Evolutionary conservation across 2,888 invertebrate species (phyloP), one percentile per base, ranked within the genome.

Genomic region (Gnatocerus cornutus): DNA sequence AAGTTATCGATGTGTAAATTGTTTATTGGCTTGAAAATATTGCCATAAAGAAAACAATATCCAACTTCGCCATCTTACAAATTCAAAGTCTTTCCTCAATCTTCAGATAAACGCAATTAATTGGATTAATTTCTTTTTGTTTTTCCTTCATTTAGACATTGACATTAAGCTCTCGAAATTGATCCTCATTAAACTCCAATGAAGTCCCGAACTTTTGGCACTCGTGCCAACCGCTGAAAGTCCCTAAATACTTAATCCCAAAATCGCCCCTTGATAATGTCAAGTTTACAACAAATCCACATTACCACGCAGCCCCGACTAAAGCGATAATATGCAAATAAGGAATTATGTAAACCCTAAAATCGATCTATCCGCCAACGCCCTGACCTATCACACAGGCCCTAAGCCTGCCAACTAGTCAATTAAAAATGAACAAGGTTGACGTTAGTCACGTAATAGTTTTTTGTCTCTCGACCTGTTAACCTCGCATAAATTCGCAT

Each of bases 241-340:
- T 33, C 7, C 9, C 33, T 33, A n/a, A 33, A 21, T 21, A 21
- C 21, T 21, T 21, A 21, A 21, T 21, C 21, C 21, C 4, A 21
- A 21, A 21, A 33, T 33, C 33, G 33, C 41, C 41, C 41, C 12
- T 0, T n/a, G 61, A 61, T 59, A 59, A 61, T 21, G 39, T 50
- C 48, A 39, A 59, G 14, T 33, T 33, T 46, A 46, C 59, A 59
- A 30, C 30, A 46, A 59, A 46, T 59, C 46, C 46, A 30, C 59
- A 46, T 59, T 59, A 58, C 16, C 12, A 16, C 46, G 14, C 33
- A 21, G 30, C 41, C 33, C 39, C 37, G 61, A 61, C 27, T 37
- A 37, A 61, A 33, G n/a, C 50, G 61, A 61, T 61, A 61, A 61
- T 48, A 61, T 61, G 61, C 50, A 61, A 61, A 61, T 50, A 37